Evolutionary conservation across 2,797 vertebrate genomes (phyloP), one percentile per base, ranked within the genome.

Genomic region (Apodemus agrarius): DNA sequence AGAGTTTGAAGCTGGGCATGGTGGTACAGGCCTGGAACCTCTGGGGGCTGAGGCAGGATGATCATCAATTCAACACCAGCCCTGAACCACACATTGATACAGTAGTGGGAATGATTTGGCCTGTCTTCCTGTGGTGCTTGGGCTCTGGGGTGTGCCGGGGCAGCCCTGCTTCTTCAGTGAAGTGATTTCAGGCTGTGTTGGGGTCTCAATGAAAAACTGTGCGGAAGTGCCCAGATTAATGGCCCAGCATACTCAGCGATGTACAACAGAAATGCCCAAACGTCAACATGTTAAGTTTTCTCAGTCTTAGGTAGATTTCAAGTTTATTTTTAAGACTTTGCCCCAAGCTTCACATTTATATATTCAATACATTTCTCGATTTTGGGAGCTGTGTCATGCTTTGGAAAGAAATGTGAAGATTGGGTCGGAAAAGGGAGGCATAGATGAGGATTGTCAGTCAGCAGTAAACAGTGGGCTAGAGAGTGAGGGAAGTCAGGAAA

Each of bases 341-440:
- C 22, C 17, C 34, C 69, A 52, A 93, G 19, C n/a, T 83, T 91
- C n/a, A 57, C 80, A 43, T 92, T 90, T 74, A 54, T 65, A 91
- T 14, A 74, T 91, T 54, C 21, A 31, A 54, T 81, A 90, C 24
- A 10, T 76, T 91, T 95, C 65, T 92, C 19, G 22, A 0, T 85
- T 94, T 94, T 93, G n/a, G 89, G 61, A 91, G 57, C 16, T 79
- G 85, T 6, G 67, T 96, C 21, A n/a, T 89, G 29, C 75, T 83
- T 46, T 89, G 24, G 74, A 78, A 95, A 93, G 72, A 86, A 88
- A 89, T 81, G 80, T 17, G 43, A 43, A 1, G 9, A 34, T 34
- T 92, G 49, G 81, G 21, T 21, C 37, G 54, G 65, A 75, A 49
- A 85, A 49, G 80, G 76, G 95, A 75, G 69, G 7, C 17, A 69